Evolutionary conservation across 92 coral and sea anemone genomes (phyloP).

Genomic region (Parazoanthus atlanticus): DNA sequence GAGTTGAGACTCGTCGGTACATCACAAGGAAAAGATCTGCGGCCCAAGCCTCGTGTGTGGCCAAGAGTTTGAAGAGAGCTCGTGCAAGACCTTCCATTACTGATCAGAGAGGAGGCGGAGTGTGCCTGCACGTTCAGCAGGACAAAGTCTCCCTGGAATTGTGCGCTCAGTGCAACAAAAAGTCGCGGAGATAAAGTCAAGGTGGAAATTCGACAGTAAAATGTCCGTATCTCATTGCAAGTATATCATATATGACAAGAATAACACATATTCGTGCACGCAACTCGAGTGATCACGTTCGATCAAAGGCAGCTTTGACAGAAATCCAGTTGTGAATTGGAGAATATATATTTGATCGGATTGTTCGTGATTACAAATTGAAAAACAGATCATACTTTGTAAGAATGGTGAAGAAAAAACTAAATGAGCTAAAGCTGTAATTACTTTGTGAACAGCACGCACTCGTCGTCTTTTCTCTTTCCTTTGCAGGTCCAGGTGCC

Average conservation of each 20-base stretch:
- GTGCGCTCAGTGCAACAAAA: slow-evolving; percentile 83
- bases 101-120: slow-evolving; percentile 65
- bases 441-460: slow-evolving; percentile 78
- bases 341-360: slow-evolving; percentile 5
- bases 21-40: slow-evolving; percentile 37
- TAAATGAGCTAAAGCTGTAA: background rate
- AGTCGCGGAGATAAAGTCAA: slow-evolving; percentile 52
- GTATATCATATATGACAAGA: slow-evolving; percentile 32
- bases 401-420: background rate
- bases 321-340: slow-evolving; percentile 1
- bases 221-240: slow-evolving; percentile 76
- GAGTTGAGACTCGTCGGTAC: background rate
- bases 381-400: background rate
- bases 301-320: background rate
- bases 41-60: background rate
- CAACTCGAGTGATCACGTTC: background rate
- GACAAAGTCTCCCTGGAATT: slow-evolving; percentile 92
- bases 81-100: background rate
- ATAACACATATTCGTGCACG: background rate
- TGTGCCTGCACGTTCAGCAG: slow-evolving; percentile 89
- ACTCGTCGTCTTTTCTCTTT: slow-evolving; percentile 94
- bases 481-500: slow-evolving; percentile 62
- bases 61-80: background rate
- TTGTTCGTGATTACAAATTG: background rate
- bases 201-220: slow-evolving; percentile 58